Conservation (phyloP, 2,888 invertebrate species). For the Girardia tigrina region DNA sequence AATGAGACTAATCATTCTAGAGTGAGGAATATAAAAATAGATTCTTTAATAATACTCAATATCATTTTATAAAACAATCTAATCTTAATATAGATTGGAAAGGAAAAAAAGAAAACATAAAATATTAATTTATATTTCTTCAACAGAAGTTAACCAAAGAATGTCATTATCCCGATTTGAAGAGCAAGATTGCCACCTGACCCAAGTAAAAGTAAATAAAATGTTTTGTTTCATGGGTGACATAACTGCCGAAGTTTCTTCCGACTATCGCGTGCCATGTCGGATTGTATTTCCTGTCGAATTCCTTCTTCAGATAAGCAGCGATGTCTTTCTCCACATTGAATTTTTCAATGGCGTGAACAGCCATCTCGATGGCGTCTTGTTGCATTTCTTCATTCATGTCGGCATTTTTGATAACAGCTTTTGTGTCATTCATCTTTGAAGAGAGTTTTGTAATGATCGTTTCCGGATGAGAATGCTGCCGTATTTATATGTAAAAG, state of each 20-base stretch:
- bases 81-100: too few species aligned
- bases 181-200: conserved; percentile 86
- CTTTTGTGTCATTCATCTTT: conserved; percentile 69
- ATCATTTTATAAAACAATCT: too few species aligned
- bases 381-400: conserved; percentile 99
- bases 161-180: conserved; percentile 77
- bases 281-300: conserved; percentile 98
- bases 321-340: conserved; percentile 99
- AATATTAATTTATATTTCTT: too few species aligned
- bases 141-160: too few species aligned
- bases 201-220: conserved; percentile 96
- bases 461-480: too few species aligned
- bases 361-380: conserved; percentile 91
- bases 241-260: conserved; percentile 79
- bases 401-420: conserved; percentile 96
- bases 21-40: too few species aligned
- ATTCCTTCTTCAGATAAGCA: conserved; percentile 96
- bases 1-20: too few species aligned
- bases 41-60: too few species aligned
- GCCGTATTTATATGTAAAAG: too few species aligned
- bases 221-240: conserved; percentile 91
- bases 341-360: conserved; percentile 87
- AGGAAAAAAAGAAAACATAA: too few species aligned
- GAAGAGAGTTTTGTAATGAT: not conserved
- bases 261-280: conserved; percentile 99